phyloP scores from a whole-genome alignment of 2,113 vertebrate genomes.

The Pseudopipra pipra region DNA sequence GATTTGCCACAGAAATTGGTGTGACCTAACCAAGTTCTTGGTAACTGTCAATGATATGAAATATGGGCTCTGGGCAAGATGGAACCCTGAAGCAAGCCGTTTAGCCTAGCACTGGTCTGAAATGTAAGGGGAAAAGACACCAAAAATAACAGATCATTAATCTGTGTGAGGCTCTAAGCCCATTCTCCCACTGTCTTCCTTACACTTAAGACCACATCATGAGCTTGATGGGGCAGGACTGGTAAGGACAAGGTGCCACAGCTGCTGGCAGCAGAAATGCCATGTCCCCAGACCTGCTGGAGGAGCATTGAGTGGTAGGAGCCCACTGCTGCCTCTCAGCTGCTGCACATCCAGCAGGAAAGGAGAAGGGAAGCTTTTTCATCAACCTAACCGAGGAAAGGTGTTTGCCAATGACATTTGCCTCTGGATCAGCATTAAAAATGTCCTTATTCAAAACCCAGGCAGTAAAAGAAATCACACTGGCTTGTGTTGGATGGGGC shows the following conservation, averaged over 20 bases:
- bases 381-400: rapidly evolving
- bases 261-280: not conserved
- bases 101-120: not conserved
- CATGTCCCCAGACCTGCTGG: rapidly evolving
- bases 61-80: not conserved
- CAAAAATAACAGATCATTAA: not conserved
- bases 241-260: not conserved
- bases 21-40: not conserved
- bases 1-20: not conserved
- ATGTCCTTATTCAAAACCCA: not conserved
- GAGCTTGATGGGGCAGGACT: rapidly evolving
- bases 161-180: not conserved
- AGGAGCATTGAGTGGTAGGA: not conserved
- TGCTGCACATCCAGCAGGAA: rapidly evolving
- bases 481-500: not conserved
- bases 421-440: not conserved
- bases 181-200: not conserved
- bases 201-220: rapidly evolving
- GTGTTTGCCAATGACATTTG: not conserved
- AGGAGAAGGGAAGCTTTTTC: not conserved
- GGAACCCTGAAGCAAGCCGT: not conserved
- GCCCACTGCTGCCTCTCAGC: not conserved
- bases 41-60: not conserved
- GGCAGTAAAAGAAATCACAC: not conserved
- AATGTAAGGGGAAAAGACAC: not conserved